Conservation (phyloP, 1,140 invertebrate species). For the Magallana gigas region DNA sequence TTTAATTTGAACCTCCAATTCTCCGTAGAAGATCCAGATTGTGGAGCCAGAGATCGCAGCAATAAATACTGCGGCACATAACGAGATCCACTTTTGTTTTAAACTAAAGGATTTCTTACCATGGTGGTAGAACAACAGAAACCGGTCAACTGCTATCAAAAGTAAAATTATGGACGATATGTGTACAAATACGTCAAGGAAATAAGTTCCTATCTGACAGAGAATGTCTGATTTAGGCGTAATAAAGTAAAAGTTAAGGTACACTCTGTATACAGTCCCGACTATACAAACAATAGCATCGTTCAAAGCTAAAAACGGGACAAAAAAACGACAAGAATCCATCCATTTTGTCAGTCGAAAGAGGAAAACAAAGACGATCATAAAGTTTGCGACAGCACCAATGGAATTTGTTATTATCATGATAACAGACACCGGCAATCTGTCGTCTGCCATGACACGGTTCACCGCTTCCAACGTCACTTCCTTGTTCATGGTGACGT, state of each 20-base stretch:
- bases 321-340: background rate
- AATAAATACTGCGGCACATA: background rate
- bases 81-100: background rate
- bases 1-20: background rate
- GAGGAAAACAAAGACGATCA: background rate
- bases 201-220: background rate
- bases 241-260: constrained; percentile 3
- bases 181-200: background rate
- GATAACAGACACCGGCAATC: background rate
- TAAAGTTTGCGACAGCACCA: background rate
- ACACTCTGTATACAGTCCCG: background rate
- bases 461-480: background rate
- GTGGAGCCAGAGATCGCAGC: background rate
- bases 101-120: background rate
- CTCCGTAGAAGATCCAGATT: background rate
- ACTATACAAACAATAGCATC: background rate
- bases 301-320: background rate
- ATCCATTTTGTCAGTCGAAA: background rate
- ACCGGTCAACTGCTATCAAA: constrained; percentile 16
- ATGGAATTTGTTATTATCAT: background rate
- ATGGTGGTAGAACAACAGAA: background rate
- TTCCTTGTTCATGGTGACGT: background rate
- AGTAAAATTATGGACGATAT: constrained; percentile 8
- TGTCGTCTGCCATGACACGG: background rate
- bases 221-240: background rate